Evolutionary conservation across 2,797 vertebrate genomes (phyloP).

Genomic region (Macropodus opercularis): DNA sequence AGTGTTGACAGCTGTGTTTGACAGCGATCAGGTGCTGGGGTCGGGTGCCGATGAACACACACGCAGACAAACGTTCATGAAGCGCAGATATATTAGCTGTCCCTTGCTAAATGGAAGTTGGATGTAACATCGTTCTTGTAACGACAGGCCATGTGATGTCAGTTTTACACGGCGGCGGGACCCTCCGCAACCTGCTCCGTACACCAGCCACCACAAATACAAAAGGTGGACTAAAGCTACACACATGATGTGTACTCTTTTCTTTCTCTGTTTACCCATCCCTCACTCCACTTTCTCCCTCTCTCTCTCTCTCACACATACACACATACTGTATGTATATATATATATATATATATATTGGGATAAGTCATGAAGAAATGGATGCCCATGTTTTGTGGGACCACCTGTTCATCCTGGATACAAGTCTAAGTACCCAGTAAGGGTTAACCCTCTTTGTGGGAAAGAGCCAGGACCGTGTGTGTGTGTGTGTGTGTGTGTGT

Average conservation of each 20-base stretch:
- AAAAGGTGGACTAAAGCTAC: slow-evolving; percentile 44
- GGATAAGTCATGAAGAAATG: slow-evolving; percentile 81
- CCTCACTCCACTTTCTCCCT: no score
- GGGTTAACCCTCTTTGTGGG: slow-evolving; percentile 78
- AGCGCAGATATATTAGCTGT: slow-evolving; percentile 53
- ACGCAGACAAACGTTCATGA: slow-evolving; percentile 52
- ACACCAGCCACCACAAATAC: slow-evolving; percentile 48
- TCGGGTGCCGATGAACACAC: slow-evolving; percentile 65
- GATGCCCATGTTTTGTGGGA: slow-evolving; percentile 82
- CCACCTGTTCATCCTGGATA: slow-evolving; percentile 83
- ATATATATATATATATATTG: slow-evolving; percentile 51
- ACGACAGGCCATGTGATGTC: slow-evolving; percentile 75
- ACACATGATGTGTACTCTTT: slow-evolving; percentile 12
- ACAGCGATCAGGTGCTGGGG: slow-evolving; percentile 67
- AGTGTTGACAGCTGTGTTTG: slow-evolving; percentile 79
- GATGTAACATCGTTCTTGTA: slow-evolving; percentile 74
- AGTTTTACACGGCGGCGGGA: slow-evolving; percentile 73
- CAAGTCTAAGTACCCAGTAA: slow-evolving; percentile 77
- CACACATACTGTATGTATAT: slow-evolving; percentile 30
- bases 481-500: slow-evolving; percentile 24
- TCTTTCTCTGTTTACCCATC: slow-evolving; percentile 40
- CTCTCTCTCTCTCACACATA: no score
- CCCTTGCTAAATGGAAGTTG: slow-evolving; percentile 71
- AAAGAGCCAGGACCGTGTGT: slow-evolving; percentile 62
- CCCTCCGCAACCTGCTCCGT: slow-evolving; percentile 71